Percentiles rank a stretch among this genome's conserved stretches.
Evolutionary conservation across 2,797 vertebrate genomes (phyloP).

Genomic region (Craterocephalus amniculus): DNA sequence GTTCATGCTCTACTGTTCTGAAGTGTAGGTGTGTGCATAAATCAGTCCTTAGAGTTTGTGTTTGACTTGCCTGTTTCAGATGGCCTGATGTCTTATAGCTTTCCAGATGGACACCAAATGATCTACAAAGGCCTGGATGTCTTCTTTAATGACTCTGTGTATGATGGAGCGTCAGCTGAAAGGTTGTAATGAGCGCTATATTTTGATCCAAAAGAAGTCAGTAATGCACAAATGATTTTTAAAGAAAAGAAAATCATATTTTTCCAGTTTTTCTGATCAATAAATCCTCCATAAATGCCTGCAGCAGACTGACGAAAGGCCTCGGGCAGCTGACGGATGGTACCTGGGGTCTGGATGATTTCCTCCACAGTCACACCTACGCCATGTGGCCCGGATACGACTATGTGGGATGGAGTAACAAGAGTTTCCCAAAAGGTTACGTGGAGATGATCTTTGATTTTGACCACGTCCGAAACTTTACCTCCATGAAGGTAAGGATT

Average conservation of each 20-base stretch:
- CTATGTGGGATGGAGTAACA: conserved; percentile 95
- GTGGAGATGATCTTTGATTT: conserved; percentile 96
- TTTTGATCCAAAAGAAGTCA: background rate
- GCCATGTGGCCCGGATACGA: conserved; percentile 94
- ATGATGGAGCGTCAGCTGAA: conserved; percentile 89
- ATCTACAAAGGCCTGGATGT: conserved; percentile 86
- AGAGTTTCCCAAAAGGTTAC: conserved; percentile 86
- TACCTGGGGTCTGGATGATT: conserved; percentile 93
- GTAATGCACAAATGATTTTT: too few relatives aligned
- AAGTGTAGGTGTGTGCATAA: background rate
- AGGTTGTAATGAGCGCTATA: conserved; percentile 78
- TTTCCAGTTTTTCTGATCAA: background rate
- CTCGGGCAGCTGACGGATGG: conserved; percentile 95
- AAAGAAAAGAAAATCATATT: too few relatives aligned
- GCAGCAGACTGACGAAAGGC: conserved; percentile 89
- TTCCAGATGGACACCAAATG: conserved; percentile 92
- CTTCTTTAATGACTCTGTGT: conserved; percentile 94
- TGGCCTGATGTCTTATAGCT: conserved; percentile 92
- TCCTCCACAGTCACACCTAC: conserved; percentile 92
- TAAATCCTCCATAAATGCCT: conserved; percentile 1
- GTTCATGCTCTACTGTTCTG: background rate
- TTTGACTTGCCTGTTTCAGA: conserved; percentile 78
- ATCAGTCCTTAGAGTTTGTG: background rate
- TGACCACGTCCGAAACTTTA: conserved; percentile 94
- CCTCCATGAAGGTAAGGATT: conserved; percentile 91